Evolutionary conservation across 1,140 invertebrate genomes (phyloP), one percentile per base, ranked within the genome.

Genomic region (Drosophila truncata): DNA sequence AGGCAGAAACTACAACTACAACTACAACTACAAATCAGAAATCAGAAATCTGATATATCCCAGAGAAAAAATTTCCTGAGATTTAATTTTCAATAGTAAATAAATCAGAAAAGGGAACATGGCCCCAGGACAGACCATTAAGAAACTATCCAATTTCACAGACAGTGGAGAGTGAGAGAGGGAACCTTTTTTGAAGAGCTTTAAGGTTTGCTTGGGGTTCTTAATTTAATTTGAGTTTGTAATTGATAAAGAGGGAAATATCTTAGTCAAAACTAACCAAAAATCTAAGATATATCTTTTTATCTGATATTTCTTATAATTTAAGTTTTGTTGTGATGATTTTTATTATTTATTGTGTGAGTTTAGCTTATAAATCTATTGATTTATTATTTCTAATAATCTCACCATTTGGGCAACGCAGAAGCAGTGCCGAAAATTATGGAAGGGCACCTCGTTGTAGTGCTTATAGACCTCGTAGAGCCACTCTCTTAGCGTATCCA

Each of bases 361-460:
- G 10, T 31, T 11, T 33, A 33, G 10, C 11, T 11, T 3, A 14
- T 13, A 0, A 4, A 13, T 35, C 9, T 33, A 4, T 13, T 11
- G 31, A 9, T 11, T 10, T 33, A 33, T 9, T 33, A 33, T 33
- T 33, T 35, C 4, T 2, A 13, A 35, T 13, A 42, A 31, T 29
- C 95, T 95, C 94, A 97, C 97, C 97, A 98, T 98, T 94, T 98
- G 97, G 44, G 97, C 95, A 50, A 98, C 97, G 93, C 96, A 97
- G 93, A 98, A 98, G 90, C 96, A 97, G 91, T 98, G 97, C 50
- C 97, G 94, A 93, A 98, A 98, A 94, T 98, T 98, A 92, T 98
- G 97, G 93, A 98, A 98, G 47, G 97, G 97, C 86, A 97, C 97
- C 93, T 97, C 96, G 93, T 97, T 96, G 94, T 98, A 98, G 93